Conservation (phyloP, 1,140 invertebrate genomes). For the Brachionus rotundiformis region DNA sequence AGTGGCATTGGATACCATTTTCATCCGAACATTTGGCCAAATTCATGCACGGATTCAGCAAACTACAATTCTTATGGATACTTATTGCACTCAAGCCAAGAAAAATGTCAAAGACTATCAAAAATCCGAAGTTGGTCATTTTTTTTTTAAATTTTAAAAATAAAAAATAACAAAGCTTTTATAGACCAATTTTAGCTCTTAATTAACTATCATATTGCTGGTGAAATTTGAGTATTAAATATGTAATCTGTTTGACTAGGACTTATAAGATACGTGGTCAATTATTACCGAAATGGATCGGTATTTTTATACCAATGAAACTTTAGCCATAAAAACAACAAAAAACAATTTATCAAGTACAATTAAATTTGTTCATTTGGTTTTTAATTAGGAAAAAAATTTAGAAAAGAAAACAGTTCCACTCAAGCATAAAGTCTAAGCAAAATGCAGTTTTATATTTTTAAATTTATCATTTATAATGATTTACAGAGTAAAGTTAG, state of each 20-base stretch:
- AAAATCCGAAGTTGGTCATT: background rate
- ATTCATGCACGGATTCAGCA: background rate
- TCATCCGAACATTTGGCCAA: background rate
- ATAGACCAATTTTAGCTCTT: background rate
- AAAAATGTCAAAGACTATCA: background rate
- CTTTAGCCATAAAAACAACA: too few relatives aligned
- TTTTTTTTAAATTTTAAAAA: background rate
- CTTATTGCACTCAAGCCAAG: background rate
- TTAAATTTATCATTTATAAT: too few relatives aligned
- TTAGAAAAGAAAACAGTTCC: too few relatives aligned
- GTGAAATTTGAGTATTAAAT: background rate
- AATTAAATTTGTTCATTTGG: too few relatives aligned
- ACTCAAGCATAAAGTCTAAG: too few relatives aligned
- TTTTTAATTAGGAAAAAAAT: too few relatives aligned
- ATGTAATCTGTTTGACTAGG: slow-evolving; percentile 6
- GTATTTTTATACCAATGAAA: too few relatives aligned
- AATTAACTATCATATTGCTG: background rate
- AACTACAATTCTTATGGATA: background rate
- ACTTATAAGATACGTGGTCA: background rate
- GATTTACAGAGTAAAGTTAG: too few relatives aligned
- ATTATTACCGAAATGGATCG: too few relatives aligned
- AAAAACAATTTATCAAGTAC: too few relatives aligned
- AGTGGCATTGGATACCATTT: background rate
- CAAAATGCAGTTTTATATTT: too few relatives aligned
- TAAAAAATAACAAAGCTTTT: background rate